A percentile compares a stretch with the other conserved stretches of the same genome.
phyloP scores from a whole-genome alignment of 2,797 vertebrate genomes.

The Acanthopagrus latus region DNA sequence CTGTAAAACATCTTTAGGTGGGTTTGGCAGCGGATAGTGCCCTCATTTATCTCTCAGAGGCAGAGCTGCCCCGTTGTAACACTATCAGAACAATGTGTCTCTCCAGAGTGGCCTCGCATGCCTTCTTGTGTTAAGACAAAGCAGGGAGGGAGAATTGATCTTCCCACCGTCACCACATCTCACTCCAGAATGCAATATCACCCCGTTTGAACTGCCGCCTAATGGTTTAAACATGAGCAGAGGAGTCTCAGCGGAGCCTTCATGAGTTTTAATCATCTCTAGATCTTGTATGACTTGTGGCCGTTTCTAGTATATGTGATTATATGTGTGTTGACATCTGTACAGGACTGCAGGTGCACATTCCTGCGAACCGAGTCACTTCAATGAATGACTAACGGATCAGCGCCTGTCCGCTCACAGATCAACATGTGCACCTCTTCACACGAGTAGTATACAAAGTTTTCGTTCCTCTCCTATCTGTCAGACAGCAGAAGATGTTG shows the following conservation, averaged over 20 bases:
- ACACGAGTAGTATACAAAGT: neutral
- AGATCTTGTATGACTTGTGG: slow-evolving; percentile 37
- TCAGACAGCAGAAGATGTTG: neutral
- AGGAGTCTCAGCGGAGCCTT: slow-evolving; percentile 16
- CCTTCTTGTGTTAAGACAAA: slow-evolving; percentile 50
- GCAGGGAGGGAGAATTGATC: slow-evolving; percentile 21
- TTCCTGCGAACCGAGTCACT: slow-evolving; percentile 43
- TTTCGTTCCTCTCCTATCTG: slow-evolving; percentile 5
- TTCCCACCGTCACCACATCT: slow-evolving; percentile 6
- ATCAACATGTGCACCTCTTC: slow-evolving; percentile 7
- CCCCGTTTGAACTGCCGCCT: slow-evolving; percentile 6
- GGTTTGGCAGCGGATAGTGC: slow-evolving; percentile 20
- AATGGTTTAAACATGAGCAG: slow-evolving; percentile 29
- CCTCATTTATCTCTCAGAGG: slow-evolving; percentile 33
- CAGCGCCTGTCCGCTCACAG: neutral
- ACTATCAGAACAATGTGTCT: slow-evolving; percentile 37
- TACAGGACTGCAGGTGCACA: slow-evolving; percentile 51
- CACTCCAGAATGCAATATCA: slow-evolving; percentile 21
- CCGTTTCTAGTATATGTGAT: slow-evolving; percentile 26
- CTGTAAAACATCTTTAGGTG: slow-evolving; percentile 38
- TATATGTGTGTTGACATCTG: slow-evolving; percentile 43
- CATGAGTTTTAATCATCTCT: slow-evolving; percentile 8
- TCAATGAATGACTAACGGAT: slow-evolving; percentile 40
- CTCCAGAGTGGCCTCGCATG: slow-evolving; percentile 38
- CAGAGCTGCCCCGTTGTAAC: neutral